Conservation (phyloP, 2,113 vertebrate species). For the Psettodes erumei region DNA sequence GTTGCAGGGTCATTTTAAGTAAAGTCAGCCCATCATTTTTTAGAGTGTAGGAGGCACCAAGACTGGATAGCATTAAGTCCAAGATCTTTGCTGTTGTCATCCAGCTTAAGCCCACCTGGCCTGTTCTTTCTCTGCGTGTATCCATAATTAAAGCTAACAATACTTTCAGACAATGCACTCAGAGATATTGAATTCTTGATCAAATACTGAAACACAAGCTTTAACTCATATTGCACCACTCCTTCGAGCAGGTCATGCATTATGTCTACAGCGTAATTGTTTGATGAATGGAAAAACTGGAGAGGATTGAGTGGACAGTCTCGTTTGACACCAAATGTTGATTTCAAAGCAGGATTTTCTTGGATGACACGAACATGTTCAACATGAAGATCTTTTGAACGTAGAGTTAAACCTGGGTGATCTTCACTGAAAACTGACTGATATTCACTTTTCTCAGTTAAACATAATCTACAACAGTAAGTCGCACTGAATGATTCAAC, state of each 20-base stretch:
- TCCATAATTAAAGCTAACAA: background rate
- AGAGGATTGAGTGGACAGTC: conserved; percentile 26
- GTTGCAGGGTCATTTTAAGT: no score
- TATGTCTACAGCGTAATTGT: conserved; percentile 51
- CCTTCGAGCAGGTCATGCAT: conserved; percentile 63
- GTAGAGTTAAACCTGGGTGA: no score
- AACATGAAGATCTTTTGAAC: no score
- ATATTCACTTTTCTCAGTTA: no score
- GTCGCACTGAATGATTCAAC: no score
- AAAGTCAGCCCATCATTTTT: no score
- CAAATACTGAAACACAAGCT: conserved; percentile 3
- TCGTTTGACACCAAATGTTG: conserved; percentile 43
- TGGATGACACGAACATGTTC: no score
- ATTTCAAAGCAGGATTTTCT: no score
- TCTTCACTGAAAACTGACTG: no score
- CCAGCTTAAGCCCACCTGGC: background rate
- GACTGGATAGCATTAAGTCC: background rate
- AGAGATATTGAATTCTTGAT: background rate
- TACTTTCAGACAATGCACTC: background rate
- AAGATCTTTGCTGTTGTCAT: background rate
- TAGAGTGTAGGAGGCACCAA: background rate
- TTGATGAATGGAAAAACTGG: conserved; percentile 48
- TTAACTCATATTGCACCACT: conserved; percentile 18
- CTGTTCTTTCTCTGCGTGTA: background rate
- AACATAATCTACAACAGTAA: no score